Evolutionary conservation across 1,140 invertebrate species (phyloP).

Genomic region (Orchestia grillus): DNA sequence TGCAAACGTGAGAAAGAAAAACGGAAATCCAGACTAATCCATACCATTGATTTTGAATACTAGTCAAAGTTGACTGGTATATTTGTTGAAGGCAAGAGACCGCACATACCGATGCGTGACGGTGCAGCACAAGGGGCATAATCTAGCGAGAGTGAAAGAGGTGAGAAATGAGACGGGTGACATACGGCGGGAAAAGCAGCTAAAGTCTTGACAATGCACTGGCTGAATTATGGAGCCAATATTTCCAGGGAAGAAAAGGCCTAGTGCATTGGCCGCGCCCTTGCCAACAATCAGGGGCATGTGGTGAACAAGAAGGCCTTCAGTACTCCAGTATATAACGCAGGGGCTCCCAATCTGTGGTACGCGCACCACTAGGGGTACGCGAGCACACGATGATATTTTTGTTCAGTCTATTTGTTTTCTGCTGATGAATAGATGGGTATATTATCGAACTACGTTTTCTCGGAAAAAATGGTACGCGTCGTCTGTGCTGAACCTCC

Average conservation of each 20-base stretch:
- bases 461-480: no score
- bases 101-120: background rate
- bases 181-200: conserved; percentile 43
- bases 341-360: no score
- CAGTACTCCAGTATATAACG: background rate
- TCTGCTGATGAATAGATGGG: no score
- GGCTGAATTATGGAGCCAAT: conserved; percentile 40
- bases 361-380: no score
- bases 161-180: conserved; percentile 3
- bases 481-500: no score
- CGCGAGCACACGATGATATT: no score
- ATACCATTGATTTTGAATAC: background rate
- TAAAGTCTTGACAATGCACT: background rate
- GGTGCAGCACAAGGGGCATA: background rate
- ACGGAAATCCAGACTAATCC: background rate
- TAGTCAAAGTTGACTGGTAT: background rate
- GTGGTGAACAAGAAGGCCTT: background rate
- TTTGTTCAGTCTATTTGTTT: no score
- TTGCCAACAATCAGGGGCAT: background rate
- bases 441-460: no score
- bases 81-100: background rate
- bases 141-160: background rate
- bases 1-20: background rate
- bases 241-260: background rate
- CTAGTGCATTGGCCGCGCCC: background rate